A percentile compares a stretch with the other conserved stretches of the same genome.
Evolutionary conservation across 2,888 invertebrate genomes (phyloP).

Genomic region (Heteromyza rotundicornis): DNA sequence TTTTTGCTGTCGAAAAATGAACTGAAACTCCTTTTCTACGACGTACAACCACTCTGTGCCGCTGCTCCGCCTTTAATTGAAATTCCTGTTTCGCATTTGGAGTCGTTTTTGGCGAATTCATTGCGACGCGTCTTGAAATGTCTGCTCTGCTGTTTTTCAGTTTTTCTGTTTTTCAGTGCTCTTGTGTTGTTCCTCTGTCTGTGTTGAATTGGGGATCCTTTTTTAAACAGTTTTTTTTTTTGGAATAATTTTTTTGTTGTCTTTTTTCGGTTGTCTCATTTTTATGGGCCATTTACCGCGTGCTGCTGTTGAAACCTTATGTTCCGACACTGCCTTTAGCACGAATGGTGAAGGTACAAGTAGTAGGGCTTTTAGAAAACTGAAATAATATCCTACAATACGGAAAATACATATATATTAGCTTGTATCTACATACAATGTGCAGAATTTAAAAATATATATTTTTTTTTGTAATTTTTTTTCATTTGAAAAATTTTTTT

Average conservation of each 20-base stretch:
- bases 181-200: neutral
- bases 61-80: neutral
- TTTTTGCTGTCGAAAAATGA: too few species aligned
- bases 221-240: slow-evolving; percentile 22
- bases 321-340: slow-evolving; percentile 10
- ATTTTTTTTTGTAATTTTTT: neutral
- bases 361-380: neutral
- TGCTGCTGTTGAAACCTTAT: slow-evolving; percentile 6
- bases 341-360: neutral
- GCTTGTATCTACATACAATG: slow-evolving; percentile 3
- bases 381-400: neutral
- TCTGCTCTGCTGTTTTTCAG: slow-evolving; percentile 33
- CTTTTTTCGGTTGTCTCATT: slow-evolving; percentile 43
- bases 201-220: slow-evolving; percentile 2
- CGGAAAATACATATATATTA: slow-evolving; percentile 8
- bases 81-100: slow-evolving; percentile 4
- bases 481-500: neutral
- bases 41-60: too few species aligned
- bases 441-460: slow-evolving; percentile 11
- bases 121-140: neutral
- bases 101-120: neutral
- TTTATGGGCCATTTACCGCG: slow-evolving; percentile 51
- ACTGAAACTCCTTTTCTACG: too few species aligned
- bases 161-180: slow-evolving; percentile 15
- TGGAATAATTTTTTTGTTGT: slow-evolving; percentile 37